Percentiles rank a stretch among this genome's conserved stretches.
Evolutionary conservation across 2,797 vertebrate species (phyloP).

Genomic region (Crenichthys baileyi): DNA sequence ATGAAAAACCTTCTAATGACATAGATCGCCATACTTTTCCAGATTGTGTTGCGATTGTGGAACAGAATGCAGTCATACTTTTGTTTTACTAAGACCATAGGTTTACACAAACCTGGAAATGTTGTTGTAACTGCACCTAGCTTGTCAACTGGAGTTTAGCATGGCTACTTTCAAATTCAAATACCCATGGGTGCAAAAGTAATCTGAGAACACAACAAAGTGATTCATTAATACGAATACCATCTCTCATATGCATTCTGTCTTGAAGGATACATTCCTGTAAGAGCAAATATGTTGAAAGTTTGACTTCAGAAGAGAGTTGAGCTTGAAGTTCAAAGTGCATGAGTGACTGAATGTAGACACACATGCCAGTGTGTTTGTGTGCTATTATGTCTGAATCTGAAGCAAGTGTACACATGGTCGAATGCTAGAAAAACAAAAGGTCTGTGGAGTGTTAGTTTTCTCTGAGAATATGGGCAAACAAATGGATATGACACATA

Average conservation of each 20-base stretch:
- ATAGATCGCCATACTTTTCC: neutral
- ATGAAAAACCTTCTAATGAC: neutral
- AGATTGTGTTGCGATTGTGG: neutral
- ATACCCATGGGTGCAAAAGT: slow-evolving; percentile 6
- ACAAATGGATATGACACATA: slow-evolving; percentile 80
- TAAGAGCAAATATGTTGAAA: slow-evolving; percentile 13
- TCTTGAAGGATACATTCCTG: slow-evolving; percentile 32
- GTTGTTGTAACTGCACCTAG: slow-evolving; percentile 14
- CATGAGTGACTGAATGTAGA: slow-evolving; percentile 7
- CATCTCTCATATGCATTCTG: slow-evolving; percentile 10
- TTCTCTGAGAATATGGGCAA: slow-evolving; percentile 73
- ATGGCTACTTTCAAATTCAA: slow-evolving; percentile 29
- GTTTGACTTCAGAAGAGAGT: slow-evolving; percentile 34
- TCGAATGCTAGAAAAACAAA: slow-evolving; percentile 68
- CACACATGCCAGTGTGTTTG: neutral
- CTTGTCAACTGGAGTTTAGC: slow-evolving; percentile 20
- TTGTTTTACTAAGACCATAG: neutral
- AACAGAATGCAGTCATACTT: neutral
- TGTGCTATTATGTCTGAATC: slow-evolving; percentile 7
- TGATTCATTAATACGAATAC: slow-evolving; percentile 42
- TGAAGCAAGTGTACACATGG: slow-evolving; percentile 32
- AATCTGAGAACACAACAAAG: slow-evolving; percentile 29
- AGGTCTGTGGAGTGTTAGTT: slow-evolving; percentile 68
- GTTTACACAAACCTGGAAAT: slow-evolving; percentile 3
- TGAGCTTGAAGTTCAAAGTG: slow-evolving; percentile 17